These are phyloP conservation scores for Hypotaenidia philippensis DNA, from an alignment of 2,797 vertebrate species.

Conservation along the genomic window DNA sequence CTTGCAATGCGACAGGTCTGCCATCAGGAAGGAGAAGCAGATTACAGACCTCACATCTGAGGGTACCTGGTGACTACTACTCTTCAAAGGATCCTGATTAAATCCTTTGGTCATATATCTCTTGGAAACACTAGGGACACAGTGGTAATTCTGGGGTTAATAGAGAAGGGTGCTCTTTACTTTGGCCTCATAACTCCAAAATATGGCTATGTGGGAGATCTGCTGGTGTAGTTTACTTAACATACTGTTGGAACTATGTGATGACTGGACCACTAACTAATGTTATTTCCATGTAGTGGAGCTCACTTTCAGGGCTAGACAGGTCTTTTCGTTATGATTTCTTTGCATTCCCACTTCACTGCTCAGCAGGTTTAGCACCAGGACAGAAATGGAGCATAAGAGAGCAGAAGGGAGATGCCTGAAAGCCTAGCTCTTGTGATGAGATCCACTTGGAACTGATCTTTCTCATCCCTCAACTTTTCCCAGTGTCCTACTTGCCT, in stretches of 20 bases:
- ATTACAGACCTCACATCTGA: not conserved
- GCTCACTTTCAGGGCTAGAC: not conserved
- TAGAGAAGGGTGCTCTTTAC: not conserved
- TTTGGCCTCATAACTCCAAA: not conserved
- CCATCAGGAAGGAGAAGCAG: not conserved
- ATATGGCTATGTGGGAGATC: not conserved
- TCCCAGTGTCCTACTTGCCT: not conserved
- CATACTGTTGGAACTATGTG: accelerated
- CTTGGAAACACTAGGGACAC: not conserved
- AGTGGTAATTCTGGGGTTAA: not conserved
- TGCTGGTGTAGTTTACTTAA: not conserved
- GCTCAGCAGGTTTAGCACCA: accelerated
- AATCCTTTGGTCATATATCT: not conserved
- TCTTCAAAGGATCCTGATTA: not conserved
- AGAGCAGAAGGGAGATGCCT: not conserved
- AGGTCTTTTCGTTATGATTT: not conserved
- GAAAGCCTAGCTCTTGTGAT: not conserved
- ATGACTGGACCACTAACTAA: not conserved
- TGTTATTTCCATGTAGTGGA: not conserved
- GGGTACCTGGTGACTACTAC: not conserved
- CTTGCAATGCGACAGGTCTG: accelerated
- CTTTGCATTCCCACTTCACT: not conserved
- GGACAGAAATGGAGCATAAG: not conserved
- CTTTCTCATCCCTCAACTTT: not conserved
- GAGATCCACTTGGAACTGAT: not conserved